A percentile compares a stretch with the other conserved stretches of the same genome.
Conservation (phyloP, 2,113 vertebrate genomes). For the Galbula dea region DNA sequence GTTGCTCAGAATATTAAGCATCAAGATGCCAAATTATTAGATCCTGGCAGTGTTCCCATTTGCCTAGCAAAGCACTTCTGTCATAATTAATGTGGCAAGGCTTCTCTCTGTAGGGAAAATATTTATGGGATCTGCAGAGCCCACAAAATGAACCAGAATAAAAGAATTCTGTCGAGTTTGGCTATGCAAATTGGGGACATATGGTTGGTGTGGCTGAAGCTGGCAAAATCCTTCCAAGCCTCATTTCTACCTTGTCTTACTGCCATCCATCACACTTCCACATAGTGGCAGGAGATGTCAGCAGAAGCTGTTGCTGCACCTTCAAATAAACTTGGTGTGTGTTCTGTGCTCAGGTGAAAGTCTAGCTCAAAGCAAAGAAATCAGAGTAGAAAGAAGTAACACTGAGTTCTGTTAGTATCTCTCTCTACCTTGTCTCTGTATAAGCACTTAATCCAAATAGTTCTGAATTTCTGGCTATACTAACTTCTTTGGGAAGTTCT, state of each 20-base stretch:
- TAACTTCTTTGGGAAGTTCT: background rate
- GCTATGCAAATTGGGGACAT: constrained; percentile 74
- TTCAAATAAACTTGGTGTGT: background rate
- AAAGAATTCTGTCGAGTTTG: constrained; percentile 59
- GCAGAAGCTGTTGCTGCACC: constrained; percentile 43
- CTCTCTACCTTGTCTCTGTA: background rate
- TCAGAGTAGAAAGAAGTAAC: background rate
- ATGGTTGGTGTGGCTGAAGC: constrained; percentile 61
- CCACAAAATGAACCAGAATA: constrained; percentile 56
- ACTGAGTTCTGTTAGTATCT: background rate
- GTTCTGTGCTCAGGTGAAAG: background rate
- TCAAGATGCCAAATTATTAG: background rate
- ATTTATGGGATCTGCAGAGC: constrained; percentile 76
- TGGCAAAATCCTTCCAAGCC: constrained; percentile 64
- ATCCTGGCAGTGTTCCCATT: background rate
- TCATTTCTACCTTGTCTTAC: constrained; percentile 40
- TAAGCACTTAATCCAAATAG: background rate
- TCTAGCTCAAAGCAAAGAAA: background rate
- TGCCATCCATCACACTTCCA: constrained; percentile 74
- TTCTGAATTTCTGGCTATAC: background rate
- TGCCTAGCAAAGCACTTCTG: constrained; percentile 10
- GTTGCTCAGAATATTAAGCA: background rate
- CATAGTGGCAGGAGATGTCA: constrained; percentile 64
- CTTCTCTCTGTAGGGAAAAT: constrained; percentile 43
- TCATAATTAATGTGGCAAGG: constrained; percentile 27